phyloP scores from a whole-genome alignment of 2,113 vertebrate species.

The Ondatra zibethicus region DNA sequence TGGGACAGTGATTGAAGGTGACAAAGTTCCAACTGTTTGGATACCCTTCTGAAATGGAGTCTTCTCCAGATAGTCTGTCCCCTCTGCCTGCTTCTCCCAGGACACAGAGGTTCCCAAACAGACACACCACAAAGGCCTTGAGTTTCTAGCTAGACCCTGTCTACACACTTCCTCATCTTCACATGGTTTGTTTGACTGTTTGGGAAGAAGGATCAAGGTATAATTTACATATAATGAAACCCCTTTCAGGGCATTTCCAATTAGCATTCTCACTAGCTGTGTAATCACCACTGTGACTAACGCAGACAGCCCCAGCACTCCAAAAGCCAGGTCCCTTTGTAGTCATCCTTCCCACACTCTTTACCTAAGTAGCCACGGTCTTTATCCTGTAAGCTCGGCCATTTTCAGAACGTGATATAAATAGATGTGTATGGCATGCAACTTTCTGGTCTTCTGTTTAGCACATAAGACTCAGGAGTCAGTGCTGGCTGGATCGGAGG shows the following conservation, averaged over 20 bases:
- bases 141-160: neutral
- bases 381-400: neutral
- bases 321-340: neutral
- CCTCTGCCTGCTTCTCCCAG: neutral
- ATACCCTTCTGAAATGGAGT: neutral
- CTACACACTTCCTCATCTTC: neutral
- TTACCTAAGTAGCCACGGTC: neutral
- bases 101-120: constrained; percentile 11
- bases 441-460: neutral
- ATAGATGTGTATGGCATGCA: rapidly evolving
- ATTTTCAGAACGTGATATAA: constrained; percentile 18
- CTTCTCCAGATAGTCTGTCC: neutral
- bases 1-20: neutral
- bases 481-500: neutral
- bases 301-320: neutral
- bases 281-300: neutral
- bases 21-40: neutral
- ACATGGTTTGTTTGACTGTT: neutral
- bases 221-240: neutral
- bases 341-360: neutral
- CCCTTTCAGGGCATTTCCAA: neutral
- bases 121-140: neutral
- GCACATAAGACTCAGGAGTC: neutral
- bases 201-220: neutral
- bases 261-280: neutral